Percentiles rank a stretch among this genome's conserved stretches.
These are phyloP conservation scores for Tolypeutes matacus DNA, from an alignment of 2,797 vertebrate genomes.

Conservation along the genomic window DNA sequence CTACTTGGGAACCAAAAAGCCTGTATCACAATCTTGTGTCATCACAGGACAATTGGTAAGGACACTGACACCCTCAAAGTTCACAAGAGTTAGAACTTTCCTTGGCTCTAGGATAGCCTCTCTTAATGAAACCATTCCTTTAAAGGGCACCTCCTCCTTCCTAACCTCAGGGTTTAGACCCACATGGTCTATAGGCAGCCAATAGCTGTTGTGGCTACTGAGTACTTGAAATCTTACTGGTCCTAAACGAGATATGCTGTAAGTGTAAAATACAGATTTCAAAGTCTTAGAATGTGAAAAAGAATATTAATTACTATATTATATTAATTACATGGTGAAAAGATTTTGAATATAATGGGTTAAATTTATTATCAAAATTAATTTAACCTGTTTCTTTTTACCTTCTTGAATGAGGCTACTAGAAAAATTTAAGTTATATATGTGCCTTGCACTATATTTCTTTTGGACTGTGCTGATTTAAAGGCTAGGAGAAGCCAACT, in stretches of 20 bases:
- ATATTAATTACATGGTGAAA: constrained; percentile 24
- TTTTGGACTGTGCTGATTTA: background rate
- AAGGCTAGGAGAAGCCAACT: background rate
- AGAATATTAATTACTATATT: background rate
- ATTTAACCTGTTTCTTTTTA: background rate
- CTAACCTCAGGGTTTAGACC: background rate
- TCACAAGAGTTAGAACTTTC: background rate
- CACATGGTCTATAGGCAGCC: background rate
- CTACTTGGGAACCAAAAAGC: background rate
- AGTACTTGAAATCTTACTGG: background rate
- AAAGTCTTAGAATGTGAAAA: background rate
- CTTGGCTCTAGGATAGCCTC: background rate
- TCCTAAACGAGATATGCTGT: background rate
- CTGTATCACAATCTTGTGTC: background rate
- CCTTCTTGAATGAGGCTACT: background rate
- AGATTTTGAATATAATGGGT: background rate
- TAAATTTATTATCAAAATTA: background rate
- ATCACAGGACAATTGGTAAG: background rate
- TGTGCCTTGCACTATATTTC: background rate
- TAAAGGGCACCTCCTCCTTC: background rate
- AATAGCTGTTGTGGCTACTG: background rate
- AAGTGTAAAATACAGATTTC: background rate
- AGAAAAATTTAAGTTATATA: background rate
- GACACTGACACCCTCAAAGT: background rate
- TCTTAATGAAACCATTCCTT: background rate